Evolutionary conservation across 2,113 vertebrate species (phyloP), one percentile per base, ranked within the genome.

Genomic region (Hemicordylus capensis): DNA sequence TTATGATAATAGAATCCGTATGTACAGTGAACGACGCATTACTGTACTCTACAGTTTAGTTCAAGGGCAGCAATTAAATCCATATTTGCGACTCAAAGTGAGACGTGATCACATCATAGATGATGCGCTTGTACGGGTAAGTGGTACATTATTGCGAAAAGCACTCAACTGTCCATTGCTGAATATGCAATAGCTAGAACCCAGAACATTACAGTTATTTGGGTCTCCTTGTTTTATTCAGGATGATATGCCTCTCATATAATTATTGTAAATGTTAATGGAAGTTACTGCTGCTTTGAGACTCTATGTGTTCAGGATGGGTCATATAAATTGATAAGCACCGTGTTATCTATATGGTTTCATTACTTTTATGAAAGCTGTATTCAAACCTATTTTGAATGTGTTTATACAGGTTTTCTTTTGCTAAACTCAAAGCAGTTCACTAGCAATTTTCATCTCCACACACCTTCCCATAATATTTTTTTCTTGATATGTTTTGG

Each of bases 11-110:
- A 96, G 99, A 83, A 99, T 99, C 91, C 97, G 98, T 84, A 99
- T 99, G 99, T 99, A 99, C 97, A 99, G 99, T 86, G 98, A 99
- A 91, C 96, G 99, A 3, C 97, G 99, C 89, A 99, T 99, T 89
- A 99, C 98, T 4, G 98, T 99, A 58, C 98, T 99, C 90, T 99
- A 99, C 97, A 99, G 98, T 94, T 95, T 98, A 93, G 98, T 98
- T 56, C 98, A 99, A 93, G 99, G 98, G 56, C 98, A 99, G 92
- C 97, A 99, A 92, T 96, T 98, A 85, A 99, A 98, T 93, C 99
- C 99, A 0, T 99, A 98, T 76, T 96, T 99, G 85, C 96, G 98
- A 61, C 97, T 99, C 73, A 99, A 99, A 96, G 99, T 99, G 75
- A 96, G 98, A 78, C 96, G 99, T 85, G 99, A 99, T 92, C 98